Evolutionary conservation across 2,888 invertebrate species (phyloP).

Genomic region (Cantharis nigra): DNA sequence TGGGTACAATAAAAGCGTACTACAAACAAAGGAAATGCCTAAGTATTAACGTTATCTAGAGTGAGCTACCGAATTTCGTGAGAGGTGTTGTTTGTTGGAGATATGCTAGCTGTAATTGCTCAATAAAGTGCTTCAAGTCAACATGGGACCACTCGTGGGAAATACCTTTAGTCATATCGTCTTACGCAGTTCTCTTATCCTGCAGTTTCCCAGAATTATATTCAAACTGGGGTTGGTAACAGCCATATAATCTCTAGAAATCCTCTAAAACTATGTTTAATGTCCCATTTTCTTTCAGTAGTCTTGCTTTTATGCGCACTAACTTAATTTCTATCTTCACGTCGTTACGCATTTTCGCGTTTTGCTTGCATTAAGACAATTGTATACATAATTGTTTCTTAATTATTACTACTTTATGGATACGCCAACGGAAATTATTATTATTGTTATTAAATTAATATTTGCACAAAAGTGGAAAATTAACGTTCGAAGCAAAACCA

Average conservation of each 20-base stretch:
- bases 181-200: slow-evolving; percentile 23
- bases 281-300: slow-evolving; percentile 1
- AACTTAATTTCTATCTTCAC: slow-evolving; percentile 3
- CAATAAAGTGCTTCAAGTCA: slow-evolving; percentile 31
- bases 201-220: slow-evolving; percentile 6
- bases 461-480: not conserved
- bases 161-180: slow-evolving; percentile 26
- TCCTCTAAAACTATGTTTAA: slow-evolving; percentile 4
- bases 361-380: not conserved
- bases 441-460: not conserved
- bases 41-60: slow-evolving; percentile 31
- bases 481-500: not conserved
- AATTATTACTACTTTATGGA: not conserved
- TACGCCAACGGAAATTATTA: not conserved
- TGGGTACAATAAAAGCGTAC: slow-evolving; percentile 26
- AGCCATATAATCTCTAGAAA: slow-evolving; percentile 1
- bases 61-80: slow-evolving; percentile 33
- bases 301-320: not conserved
- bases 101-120: slow-evolving; percentile 31
- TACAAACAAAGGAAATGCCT: slow-evolving; percentile 30
- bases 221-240: slow-evolving; percentile 1
- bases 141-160: slow-evolving; percentile 29
- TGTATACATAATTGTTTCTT: not conserved
- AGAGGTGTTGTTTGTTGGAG: slow-evolving; percentile 31
- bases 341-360: not conserved